A percentile compares a stretch with the other conserved stretches of the same genome.
phyloP scores from a whole-genome alignment of 1,140 invertebrate species.

The Pseudomyrmex concolor region DNA sequence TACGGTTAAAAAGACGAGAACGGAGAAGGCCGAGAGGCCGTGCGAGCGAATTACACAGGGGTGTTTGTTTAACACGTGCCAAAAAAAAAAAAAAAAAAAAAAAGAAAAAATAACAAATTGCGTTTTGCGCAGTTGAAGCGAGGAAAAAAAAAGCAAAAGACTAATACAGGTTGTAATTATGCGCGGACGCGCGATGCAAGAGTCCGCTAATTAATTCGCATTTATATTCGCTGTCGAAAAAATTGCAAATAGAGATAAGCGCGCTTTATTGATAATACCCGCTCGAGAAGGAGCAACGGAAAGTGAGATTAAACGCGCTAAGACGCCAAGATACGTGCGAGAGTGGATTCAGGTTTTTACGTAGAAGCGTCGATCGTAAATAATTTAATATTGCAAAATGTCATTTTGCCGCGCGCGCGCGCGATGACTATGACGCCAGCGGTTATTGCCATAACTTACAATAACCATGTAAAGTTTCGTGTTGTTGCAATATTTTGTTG shows the following conservation, averaged over 20 bases:
- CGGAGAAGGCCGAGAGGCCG: constrained; percentile 4
- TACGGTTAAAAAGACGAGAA: constrained; percentile 21
- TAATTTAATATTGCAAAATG: neutral
- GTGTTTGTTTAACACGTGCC: constrained; percentile 35
- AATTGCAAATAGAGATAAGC: constrained; percentile 35
- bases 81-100: constrained; percentile 5
- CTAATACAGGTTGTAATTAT: constrained; percentile 9
- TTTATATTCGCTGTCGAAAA: neutral
- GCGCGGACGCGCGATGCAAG: neutral
- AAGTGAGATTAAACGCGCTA: constrained; percentile 19
- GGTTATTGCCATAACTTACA: constrained; percentile 11
- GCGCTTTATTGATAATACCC: constrained; percentile 21
- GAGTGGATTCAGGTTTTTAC: neutral
- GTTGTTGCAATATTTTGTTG: constrained; percentile 33
- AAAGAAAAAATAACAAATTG: neutral
- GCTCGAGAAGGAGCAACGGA: constrained; percentile 10
- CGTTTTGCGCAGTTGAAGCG: neutral
- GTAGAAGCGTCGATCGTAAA: neutral
- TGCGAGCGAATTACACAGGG: constrained; percentile 1
- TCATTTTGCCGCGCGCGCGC: neutral
- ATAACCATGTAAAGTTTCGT: neutral
- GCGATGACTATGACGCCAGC: neutral
- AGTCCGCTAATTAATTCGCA: constrained; percentile 13
- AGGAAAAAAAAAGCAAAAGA: constrained; percentile 3
- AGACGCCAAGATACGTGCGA: neutral